Evolutionary conservation across 2,113 vertebrate genomes (phyloP), one percentile per base, ranked within the genome.

Genomic region (Hydropotes inermis): DNA sequence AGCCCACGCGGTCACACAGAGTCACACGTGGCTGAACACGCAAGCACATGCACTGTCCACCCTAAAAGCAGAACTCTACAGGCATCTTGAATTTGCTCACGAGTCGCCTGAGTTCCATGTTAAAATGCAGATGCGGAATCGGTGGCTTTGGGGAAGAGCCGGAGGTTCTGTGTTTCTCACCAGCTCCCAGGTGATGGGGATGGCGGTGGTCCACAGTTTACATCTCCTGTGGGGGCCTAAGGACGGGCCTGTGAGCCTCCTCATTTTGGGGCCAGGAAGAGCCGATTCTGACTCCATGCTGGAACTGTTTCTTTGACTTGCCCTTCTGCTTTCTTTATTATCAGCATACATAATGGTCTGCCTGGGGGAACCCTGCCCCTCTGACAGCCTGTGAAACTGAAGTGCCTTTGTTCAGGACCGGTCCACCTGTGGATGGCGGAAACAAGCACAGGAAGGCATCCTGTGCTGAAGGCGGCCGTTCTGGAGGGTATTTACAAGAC

Each of bases 391-490:
- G 70, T 3, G 10, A 25, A 12, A 1, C 70, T 1, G 3, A 13
- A 12, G 5, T 2, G 70, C 36, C 70, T 43, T 25, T 74, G 17
- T 3, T 13, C 36, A 74, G n/a, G 70, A 6, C 11, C 21, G 11
- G 5, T 3, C 21, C 70, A 3, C 21, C 70, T 6, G 21, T 7
- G 70, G 21, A 25, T 6, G n/a, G 67, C 67, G 43, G 70, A 14
- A 3, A 74, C 19, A 5, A 39, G 36, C 11, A 0, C 2, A 14
- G n/a, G 11, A 25, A 13, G 36, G 13, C 36, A 4, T 6, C 70
- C 58, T 5, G 17, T 1, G 70, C 21, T 0, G 10, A 25, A 25
- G 36, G 70, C 11, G 0, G 1, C 21, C 11, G 1, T 3, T 7
- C 36, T 14, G 23, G 36, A 14, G 13, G 70, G 7, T 1, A 3